Conservation (phyloP, 2,888 invertebrate species). For the Zhuqinia jingwanae region DNA sequence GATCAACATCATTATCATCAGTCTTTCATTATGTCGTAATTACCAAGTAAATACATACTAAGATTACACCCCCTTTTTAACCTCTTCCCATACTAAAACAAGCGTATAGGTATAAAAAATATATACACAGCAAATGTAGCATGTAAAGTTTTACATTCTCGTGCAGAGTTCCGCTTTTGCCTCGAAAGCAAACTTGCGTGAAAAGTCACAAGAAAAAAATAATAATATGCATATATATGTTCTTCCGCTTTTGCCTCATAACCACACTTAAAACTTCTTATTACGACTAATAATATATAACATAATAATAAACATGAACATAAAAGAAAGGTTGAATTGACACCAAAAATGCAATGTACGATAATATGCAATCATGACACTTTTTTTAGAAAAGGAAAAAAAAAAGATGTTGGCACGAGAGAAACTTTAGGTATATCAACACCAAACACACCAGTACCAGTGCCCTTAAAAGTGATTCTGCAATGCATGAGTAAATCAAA, state of each 20-base stretch:
- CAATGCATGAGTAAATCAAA: not conserved
- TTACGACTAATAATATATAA: not conserved
- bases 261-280: constrained; percentile 11
- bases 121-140: constrained; percentile 34
- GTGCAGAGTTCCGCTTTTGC: constrained; percentile 31
- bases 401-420: constrained; percentile 49
- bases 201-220: constrained; percentile 40
- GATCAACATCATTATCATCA: constrained; percentile 1
- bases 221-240: too few relatives aligned
- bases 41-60: not conserved
- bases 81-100: constrained; percentile 8
- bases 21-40: constrained; percentile 31
- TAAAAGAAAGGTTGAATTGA: constrained; percentile 60
- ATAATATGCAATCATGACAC: constrained; percentile 21
- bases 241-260: constrained; percentile 42
- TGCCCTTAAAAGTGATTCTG: not conserved
- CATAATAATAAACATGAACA: constrained; percentile 7
- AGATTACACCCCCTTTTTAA: too few relatives aligned
- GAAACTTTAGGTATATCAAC: constrained; percentile 4
- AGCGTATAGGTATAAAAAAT: too few relatives aligned
- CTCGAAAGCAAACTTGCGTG: constrained; percentile 26
- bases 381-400: constrained; percentile 19
- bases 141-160: constrained; percentile 37
- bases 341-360: constrained; percentile 30
- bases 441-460: not conserved